Evolutionary conservation across 2,113 vertebrate species (phyloP).

Genomic region (Mirounga angustirostris): DNA sequence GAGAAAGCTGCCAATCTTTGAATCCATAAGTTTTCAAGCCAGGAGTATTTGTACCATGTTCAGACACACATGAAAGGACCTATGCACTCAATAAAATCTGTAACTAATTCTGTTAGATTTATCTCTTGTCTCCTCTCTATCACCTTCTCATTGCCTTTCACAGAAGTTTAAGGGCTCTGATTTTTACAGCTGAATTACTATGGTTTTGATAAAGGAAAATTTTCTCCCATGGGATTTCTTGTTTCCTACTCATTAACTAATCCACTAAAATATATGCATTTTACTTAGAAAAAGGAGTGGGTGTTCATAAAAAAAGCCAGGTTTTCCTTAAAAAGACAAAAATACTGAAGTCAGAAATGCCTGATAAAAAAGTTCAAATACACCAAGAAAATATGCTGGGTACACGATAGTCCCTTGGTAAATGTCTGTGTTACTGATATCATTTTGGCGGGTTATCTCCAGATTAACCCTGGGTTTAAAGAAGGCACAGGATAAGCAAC

Average conservation of each 20-base stretch:
- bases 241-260: background rate
- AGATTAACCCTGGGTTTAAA: conserved; percentile 20
- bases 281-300: conserved; percentile 32
- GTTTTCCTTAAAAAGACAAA: conserved; percentile 59
- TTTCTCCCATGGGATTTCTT: background rate
- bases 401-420: background rate
- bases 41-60: conserved; percentile 16
- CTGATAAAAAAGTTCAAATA: conserved; percentile 40
- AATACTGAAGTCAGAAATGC: conserved; percentile 29
- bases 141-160: conserved; percentile 51
- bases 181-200: conserved; percentile 42
- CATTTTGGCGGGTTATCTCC: background rate
- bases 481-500: conserved; percentile 4
- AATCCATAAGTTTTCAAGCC: background rate
- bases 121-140: conserved; percentile 37
- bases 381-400: conserved; percentile 6
- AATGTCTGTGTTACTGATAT: conserved; percentile 24
- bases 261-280: conserved; percentile 38
- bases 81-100: background rate
- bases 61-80: conserved; percentile 46
- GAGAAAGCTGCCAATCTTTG: background rate
- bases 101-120: conserved; percentile 32
- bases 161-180: conserved; percentile 9
- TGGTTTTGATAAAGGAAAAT: conserved; percentile 24
- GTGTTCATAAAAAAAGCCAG: background rate